phyloP scores from a whole-genome alignment of 2,888 invertebrate genomes.

The Drosophila picticornis region DNA sequence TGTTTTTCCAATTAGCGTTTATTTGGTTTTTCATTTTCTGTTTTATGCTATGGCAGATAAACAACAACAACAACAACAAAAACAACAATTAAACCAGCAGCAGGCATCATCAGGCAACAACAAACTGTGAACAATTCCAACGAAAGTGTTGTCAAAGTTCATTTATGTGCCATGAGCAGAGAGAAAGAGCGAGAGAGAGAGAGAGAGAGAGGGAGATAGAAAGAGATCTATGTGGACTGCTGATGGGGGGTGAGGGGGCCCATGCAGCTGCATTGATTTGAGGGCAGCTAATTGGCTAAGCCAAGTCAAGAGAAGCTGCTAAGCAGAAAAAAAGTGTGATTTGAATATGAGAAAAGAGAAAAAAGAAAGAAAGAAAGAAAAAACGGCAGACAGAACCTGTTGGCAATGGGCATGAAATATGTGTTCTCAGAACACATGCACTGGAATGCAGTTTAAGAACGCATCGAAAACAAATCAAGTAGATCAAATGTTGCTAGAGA shows the following conservation, averaged over 20 bases:
- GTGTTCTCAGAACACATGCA: slow-evolving; percentile 9
- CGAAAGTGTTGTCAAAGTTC: slow-evolving; percentile 59
- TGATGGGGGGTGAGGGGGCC: not conserved
- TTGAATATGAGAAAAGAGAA: slow-evolving; percentile 16
- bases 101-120: slow-evolving; percentile 5
- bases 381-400: slow-evolving; percentile 11
- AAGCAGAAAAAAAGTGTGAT: slow-evolving; percentile 15
- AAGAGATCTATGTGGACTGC: not conserved
- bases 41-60: slow-evolving; percentile 72
- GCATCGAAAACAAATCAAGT: not conserved
- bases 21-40: slow-evolving; percentile 81
- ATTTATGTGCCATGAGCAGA: slow-evolving; percentile 11
- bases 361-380: not conserved
- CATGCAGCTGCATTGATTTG: slow-evolving; percentile 48
- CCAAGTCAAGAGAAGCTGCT: slow-evolving; percentile 17
- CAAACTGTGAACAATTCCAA: slow-evolving; percentile 57
- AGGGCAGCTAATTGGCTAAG: slow-evolving; percentile 47
- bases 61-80: slow-evolving; percentile 35
- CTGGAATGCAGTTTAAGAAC: not conserved
- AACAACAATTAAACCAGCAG: slow-evolving; percentile 51
- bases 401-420: slow-evolving; percentile 4
- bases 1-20: slow-evolving; percentile 81
- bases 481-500: not conserved
- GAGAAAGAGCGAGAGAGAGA: too few relatives aligned
- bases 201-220: not conserved